Percentiles rank a stretch among this genome's conserved stretches.
phyloP scores from a whole-genome alignment of 1,140 invertebrate genomes.

The Heliconius himera region DNA sequence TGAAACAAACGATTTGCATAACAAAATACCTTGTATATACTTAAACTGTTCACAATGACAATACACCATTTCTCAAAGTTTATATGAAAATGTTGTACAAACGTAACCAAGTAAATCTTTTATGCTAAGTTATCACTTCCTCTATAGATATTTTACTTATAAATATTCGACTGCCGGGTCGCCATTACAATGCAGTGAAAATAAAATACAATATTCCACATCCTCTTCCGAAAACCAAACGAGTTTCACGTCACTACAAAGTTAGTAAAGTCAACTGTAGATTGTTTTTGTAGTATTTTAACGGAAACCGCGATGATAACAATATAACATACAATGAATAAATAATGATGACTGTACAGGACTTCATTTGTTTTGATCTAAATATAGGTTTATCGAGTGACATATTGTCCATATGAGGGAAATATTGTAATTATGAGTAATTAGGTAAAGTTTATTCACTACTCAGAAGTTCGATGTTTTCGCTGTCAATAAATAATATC shows the following conservation, averaged over 20 bases:
- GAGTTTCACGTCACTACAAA: background rate
- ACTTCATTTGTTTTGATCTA: conserved; percentile 22
- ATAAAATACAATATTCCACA: background rate
- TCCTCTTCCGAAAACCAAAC: conserved; percentile 1
- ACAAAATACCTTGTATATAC: background rate
- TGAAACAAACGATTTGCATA: conserved; percentile 13
- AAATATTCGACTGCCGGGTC: conserved; percentile 11
- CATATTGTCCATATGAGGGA: background rate
- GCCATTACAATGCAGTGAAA: background rate
- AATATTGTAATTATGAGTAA: conserved; percentile 2
- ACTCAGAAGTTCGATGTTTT: background rate
- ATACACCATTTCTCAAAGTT: background rate
- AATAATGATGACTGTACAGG: conserved; percentile 7
- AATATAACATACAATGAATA: background rate
- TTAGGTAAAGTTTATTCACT: background rate
- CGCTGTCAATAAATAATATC: too few relatives aligned
- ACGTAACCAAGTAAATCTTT: background rate
- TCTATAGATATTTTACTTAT: conserved; percentile 3
- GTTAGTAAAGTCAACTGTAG: background rate
- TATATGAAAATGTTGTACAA: background rate
- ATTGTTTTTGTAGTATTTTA: background rate
- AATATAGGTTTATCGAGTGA: conserved; percentile 18
- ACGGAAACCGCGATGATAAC: conserved; percentile 14
- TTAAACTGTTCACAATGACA: background rate
- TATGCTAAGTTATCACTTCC: conserved; percentile 4